Conservation (phyloP, 2,113 vertebrate genomes). For the Pelusios castaneus region DNA sequence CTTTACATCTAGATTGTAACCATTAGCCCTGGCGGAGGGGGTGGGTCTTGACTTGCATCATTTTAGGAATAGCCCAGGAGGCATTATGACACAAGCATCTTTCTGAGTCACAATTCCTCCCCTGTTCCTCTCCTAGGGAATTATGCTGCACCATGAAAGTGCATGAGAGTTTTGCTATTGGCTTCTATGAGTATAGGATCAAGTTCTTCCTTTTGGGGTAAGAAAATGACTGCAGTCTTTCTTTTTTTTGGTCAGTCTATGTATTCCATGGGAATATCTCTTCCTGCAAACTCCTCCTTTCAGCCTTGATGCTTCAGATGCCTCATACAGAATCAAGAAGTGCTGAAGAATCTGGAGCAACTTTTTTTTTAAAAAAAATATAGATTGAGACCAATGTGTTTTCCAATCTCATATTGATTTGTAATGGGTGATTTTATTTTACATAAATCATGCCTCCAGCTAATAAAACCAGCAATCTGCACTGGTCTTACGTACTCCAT, state of each 20-base stretch:
- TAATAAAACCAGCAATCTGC: not conserved
- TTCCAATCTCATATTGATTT: not conserved
- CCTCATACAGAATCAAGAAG: not conserved
- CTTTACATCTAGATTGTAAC: not conserved
- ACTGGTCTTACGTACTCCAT: not conserved
- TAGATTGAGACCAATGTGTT: not conserved
- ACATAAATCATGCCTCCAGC: not conserved
- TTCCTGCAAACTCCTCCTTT: not conserved
- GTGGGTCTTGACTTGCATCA: not conserved
- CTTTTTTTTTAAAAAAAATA: not conserved
- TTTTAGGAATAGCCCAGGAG: not conserved
- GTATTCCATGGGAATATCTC: not conserved
- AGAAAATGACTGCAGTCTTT: not conserved
- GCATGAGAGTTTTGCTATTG: not conserved
- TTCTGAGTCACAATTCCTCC: not conserved
- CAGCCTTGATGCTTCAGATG: fast-evolving
- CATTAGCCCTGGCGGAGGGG: not conserved
- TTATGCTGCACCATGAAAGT: not conserved
- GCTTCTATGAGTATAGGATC: not conserved
- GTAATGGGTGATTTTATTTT: not conserved
- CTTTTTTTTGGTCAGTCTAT: not conserved
- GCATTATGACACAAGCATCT: not conserved
- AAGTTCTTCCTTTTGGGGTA: not conserved
- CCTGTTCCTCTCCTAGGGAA: not conserved
- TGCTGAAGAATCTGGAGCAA: not conserved